These are phyloP conservation scores for Lucinisca nassula DNA, from an alignment of 2,888 invertebrate genomes.

Conservation along the genomic window DNA sequence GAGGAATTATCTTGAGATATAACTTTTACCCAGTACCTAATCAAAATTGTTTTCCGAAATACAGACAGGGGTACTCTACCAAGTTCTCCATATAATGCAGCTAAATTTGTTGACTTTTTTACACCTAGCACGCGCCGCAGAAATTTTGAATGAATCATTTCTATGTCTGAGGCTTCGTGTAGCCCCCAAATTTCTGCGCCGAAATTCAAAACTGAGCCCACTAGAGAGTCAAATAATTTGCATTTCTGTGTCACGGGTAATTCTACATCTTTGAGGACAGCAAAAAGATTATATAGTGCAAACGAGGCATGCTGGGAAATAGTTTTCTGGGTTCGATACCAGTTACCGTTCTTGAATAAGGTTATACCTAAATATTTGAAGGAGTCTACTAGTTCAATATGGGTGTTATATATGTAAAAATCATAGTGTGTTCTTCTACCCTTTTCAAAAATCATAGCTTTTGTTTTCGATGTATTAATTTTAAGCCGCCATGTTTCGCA, in stretches of 20 bases:
- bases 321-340: neutral
- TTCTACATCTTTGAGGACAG: neutral
- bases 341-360: slow-evolving; percentile 20
- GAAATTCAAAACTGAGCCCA: slow-evolving; percentile 2
- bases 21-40: no score
- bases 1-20: no score
- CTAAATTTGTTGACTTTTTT: no score
- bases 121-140: no score
- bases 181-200: no score
- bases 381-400: neutral
- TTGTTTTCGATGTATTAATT: slow-evolving; percentile 9
- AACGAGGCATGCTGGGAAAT: slow-evolving; percentile 20
- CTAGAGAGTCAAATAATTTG: slow-evolving; percentile 4
- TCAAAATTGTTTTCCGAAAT: no score
- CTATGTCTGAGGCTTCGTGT: no score
- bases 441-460: slow-evolving; percentile 22
- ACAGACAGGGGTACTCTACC: no score
- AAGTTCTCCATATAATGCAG: no score
- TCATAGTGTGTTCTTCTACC: neutral
- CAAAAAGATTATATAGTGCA: neutral
- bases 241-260: neutral
- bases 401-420: neutral
- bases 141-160: no score
- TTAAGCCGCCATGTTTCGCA: neutral
- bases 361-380: slow-evolving; percentile 20